phyloP scores from a whole-genome alignment of 1,140 invertebrate genomes.

The Pseudachorutes palmiensis region DNA sequence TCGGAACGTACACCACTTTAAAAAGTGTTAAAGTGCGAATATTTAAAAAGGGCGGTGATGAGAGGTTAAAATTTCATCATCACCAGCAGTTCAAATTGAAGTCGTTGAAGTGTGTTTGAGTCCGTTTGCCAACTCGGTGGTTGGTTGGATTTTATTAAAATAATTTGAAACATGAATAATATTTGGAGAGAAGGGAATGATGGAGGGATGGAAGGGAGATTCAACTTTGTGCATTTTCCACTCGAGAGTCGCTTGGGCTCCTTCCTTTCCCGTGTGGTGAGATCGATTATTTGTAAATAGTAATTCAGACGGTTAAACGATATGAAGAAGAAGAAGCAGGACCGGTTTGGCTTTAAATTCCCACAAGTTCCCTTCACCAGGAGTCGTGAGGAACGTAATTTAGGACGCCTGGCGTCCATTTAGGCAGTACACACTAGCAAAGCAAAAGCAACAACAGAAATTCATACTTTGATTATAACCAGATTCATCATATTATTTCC shows the following conservation, averaged over 20 bases:
- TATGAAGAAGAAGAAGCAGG: neutral
- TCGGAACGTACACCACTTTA: too few relatives aligned
- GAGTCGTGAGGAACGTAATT: neutral
- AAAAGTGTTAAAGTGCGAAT: too few relatives aligned
- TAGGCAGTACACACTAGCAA: too few relatives aligned
- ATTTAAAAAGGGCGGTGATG: too few relatives aligned
- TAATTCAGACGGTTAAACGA: neutral
- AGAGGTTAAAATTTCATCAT: too few relatives aligned
- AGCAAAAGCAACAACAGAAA: neutral
- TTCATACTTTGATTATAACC: neutral
- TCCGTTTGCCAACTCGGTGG: neutral
- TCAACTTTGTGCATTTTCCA: neutral
- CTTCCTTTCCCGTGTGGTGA: neutral
- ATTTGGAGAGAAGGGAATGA: too few relatives aligned
- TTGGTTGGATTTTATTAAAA: too few relatives aligned
- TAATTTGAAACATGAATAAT: too few relatives aligned
- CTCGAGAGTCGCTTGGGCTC: neutral
- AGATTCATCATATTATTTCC: neutral
- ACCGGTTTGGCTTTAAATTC: neutral
- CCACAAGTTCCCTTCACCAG: neutral
- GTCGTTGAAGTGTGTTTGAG: neutral
- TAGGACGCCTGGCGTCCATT: neutral
- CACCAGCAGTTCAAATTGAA: too few relatives aligned
- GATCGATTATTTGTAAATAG: neutral
- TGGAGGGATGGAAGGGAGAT: neutral